phyloP scores from a whole-genome alignment of 2,113 vertebrate genomes.

The Megalops atlanticus region DNA sequence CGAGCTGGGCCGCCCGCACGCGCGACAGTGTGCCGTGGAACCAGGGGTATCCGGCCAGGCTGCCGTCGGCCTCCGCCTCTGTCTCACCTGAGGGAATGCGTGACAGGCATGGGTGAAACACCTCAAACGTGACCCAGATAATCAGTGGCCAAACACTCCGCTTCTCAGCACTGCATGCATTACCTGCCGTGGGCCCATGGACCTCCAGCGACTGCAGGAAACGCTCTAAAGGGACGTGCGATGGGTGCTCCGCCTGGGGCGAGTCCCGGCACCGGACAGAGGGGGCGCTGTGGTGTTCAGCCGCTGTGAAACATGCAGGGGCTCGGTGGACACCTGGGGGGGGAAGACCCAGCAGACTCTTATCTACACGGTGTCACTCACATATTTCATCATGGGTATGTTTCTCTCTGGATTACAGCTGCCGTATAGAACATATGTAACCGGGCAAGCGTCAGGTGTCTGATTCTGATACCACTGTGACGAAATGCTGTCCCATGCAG shows the following conservation, averaged over 20 bases:
- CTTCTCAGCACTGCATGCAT: background rate
- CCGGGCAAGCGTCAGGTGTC: no score
- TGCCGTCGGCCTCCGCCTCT: conserved; percentile 62
- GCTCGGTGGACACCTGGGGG: conserved; percentile 66
- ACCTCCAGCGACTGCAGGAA: conserved; percentile 87
- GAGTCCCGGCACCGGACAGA: conserved; percentile 76
- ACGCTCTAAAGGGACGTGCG: conserved; percentile 84
- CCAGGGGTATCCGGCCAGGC: conserved; percentile 87
- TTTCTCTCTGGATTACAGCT: no score
- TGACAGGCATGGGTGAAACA: background rate
- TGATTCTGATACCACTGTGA: no score
- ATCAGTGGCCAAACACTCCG: no score
- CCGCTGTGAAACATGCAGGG: conserved; percentile 59
- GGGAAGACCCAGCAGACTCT: background rate
- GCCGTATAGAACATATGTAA: no score
- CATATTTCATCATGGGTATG: no score
- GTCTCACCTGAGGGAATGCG: conserved; percentile 42
- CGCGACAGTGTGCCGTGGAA: conserved; percentile 93
- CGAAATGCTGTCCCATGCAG: no score
- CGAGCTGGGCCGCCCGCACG: conserved; percentile 90
- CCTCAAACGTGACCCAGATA: background rate
- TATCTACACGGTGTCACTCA: background rate
- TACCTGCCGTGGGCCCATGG: conserved; percentile 70
- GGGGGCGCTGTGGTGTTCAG: conserved; percentile 67
- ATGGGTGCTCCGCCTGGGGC: conserved; percentile 76